Percentiles rank a stretch among this genome's conserved stretches.
Evolutionary conservation across 2,888 invertebrate genomes (phyloP).

Genomic region (Dichetophora obliterata): DNA sequence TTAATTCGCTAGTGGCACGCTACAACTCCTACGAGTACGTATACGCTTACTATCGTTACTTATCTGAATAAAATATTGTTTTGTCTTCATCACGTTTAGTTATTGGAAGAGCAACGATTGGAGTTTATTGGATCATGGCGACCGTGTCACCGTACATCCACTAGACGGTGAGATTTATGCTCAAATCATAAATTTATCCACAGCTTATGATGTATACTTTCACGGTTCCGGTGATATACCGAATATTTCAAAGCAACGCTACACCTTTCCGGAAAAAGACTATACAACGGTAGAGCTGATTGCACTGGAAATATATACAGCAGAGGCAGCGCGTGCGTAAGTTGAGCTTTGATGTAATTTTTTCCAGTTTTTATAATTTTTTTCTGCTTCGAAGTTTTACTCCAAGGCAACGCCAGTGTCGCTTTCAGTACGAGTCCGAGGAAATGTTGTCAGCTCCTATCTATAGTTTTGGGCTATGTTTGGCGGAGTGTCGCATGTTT

Average conservation of each 20-base stretch:
- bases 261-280: slow-evolving; percentile 71
- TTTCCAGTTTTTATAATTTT: neutral
- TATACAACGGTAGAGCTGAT: slow-evolving; percentile 76
- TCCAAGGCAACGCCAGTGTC: slow-evolving; percentile 78
- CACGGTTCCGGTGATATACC: slow-evolving; percentile 79
- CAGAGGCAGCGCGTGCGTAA: slow-evolving; percentile 73
- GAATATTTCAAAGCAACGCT: slow-evolving; percentile 75
- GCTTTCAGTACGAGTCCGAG: slow-evolving; percentile 77
- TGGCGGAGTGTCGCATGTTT: slow-evolving; percentile 79
- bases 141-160: slow-evolving; percentile 75
- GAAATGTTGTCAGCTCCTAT: slow-evolving; percentile 76
- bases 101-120: slow-evolving; percentile 75
- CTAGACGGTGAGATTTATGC: slow-evolving; percentile 83
- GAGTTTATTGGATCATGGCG: slow-evolving; percentile 70
- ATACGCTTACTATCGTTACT: neutral
- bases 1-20: slow-evolving; percentile 76
- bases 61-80: neutral
- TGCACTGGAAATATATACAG: slow-evolving; percentile 74
- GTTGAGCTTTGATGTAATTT: slow-evolving; percentile 30
- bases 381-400: slow-evolving; percentile 69
- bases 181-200: slow-evolving; percentile 79
- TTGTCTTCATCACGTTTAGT: slow-evolving; percentile 59
- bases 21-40: slow-evolving; percentile 66
- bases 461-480: slow-evolving; percentile 79
- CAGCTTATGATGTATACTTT: slow-evolving; percentile 76